Evolutionary conservation across 2,113 vertebrate genomes (phyloP), one percentile per base, ranked within the genome.

Genomic region (Centrocercus urophasianus): DNA sequence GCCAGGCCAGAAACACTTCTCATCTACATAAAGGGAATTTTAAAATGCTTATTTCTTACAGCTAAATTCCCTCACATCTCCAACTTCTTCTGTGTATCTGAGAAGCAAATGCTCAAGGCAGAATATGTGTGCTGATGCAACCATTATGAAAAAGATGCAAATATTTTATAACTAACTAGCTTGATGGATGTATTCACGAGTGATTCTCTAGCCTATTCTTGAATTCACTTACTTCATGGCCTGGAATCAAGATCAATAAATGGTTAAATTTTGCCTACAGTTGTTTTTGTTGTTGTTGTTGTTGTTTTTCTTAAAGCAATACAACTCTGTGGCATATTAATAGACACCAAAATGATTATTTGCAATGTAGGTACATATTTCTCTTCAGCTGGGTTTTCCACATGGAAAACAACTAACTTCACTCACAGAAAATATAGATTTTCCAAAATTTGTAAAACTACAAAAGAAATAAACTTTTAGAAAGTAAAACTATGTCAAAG

Each of bases 1-100:
- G 87, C 93, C 94, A 97, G 90, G 75, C 65, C 91, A 96, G 91
- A 96, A 95, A 97, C 93, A 95, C 75, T 90, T 93, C 88, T 96
- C 90, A 96, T 93, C 91, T 96, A 77, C 91, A 96, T 93, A 88
- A 93, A 95, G 34, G 85, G 85, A 96, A 93, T 93, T 92, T 94
- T 91, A 80, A 95, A 96, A 86, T 88, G 72, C 65, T 95, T 75
- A 75, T 93, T 91, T 95, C 89, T 95, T 74, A 75, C 74, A 57
- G 94, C 86, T 88, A 90, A 93, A 88, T 64, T 93, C 72, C 91
- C 34, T 89, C 90, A 86, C 47, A 93, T 75, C 94, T 95, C 64
- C 38, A 89, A 4, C 21, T 92, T 87, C 60, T 85, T 92, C 78
- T 88, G 56, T 65, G 60, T 47, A 88, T 83, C 69, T 72, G 79